Percentiles rank a stretch among this genome's conserved stretches.
phyloP scores from a whole-genome alignment of 2,888 invertebrate genomes.

The Flexamia atlantica region DNA sequence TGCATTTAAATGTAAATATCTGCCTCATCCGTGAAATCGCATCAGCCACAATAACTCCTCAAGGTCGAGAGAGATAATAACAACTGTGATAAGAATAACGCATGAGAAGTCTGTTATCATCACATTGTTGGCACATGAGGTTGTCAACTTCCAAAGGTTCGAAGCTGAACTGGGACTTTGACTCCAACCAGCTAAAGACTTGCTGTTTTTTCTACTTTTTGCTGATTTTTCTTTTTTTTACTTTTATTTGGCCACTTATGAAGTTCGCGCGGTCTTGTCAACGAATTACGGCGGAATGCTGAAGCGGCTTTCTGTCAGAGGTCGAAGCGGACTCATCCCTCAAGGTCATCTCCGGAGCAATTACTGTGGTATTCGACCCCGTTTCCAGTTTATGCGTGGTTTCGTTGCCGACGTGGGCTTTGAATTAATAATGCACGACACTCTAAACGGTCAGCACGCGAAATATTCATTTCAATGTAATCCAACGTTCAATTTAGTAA shows the following conservation, averaged over 20 bases:
- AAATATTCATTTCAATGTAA: too few relatives aligned
- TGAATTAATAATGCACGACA: not conserved
- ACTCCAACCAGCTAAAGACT: too few relatives aligned
- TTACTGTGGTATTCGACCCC: conserved; percentile 1
- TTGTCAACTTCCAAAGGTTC: conserved; percentile 15
- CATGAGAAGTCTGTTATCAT: conserved; percentile 1
- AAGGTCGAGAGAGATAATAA: conserved; percentile 16
- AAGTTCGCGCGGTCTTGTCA: not conserved
- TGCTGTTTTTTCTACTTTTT: too few relatives aligned
- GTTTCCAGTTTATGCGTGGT: not conserved
- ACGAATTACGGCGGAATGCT: not conserved
- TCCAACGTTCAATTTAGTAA: too few relatives aligned
- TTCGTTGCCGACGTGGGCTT: not conserved
- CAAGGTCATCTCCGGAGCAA: not conserved
- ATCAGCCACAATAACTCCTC: not conserved
- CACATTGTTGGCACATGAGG: not conserved
- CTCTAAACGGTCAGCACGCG: not conserved
- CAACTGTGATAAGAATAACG: not conserved
- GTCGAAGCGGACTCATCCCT: not conserved
- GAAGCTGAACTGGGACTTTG: not conserved
- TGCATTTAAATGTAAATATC: too few relatives aligned
- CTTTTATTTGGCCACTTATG: too few relatives aligned
- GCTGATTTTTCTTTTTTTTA: not conserved
- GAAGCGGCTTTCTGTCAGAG: not conserved
- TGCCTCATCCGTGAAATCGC: too few relatives aligned